Evolutionary conservation across 1,140 invertebrate genomes (phyloP).

Genomic region (Acromyrmex echinatior): DNA sequence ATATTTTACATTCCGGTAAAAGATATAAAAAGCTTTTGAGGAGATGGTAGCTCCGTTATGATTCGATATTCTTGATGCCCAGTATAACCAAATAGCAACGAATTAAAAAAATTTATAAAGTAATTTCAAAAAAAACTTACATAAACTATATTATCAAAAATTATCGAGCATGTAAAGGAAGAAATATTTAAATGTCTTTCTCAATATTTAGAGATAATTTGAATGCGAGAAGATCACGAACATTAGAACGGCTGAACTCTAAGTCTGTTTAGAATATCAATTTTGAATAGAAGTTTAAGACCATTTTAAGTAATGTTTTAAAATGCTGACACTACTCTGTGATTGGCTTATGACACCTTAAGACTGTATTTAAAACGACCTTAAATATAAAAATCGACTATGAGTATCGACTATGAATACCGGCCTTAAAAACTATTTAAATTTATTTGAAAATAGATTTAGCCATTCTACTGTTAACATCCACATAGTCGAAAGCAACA

Average conservation of each 20-base stretch:
- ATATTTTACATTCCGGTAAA: slow-evolving; percentile 45
- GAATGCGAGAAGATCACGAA: slow-evolving; percentile 26
- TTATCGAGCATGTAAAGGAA: slow-evolving; percentile 40
- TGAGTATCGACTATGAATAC: no score
- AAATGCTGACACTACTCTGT: no score
- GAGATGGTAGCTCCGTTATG: background rate
- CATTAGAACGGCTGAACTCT: slow-evolving; percentile 30
- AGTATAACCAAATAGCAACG: slow-evolving; percentile 35
- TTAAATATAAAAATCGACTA: no score
- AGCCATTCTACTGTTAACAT: slow-evolving; percentile 42
- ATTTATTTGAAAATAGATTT: slow-evolving; percentile 15
- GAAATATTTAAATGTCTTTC: slow-evolving; percentile 44
- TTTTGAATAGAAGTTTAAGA: background rate
- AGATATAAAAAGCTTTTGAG: background rate
- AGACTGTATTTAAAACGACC: no score
- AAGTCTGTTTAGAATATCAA: background rate
- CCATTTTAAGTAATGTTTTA: no score
- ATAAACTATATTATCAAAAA: slow-evolving; percentile 34
- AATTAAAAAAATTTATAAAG: slow-evolving; percentile 49
- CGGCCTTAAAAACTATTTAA: background rate
- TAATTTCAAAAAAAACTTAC: slow-evolving; percentile 26
- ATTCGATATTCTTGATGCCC: slow-evolving; percentile 26
- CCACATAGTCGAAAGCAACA: slow-evolving; percentile 43
- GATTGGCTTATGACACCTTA: no score
- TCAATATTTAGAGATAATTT: slow-evolving; percentile 42